Evolutionary conservation across 2,888 invertebrate species (phyloP).

Genomic region (Mesodorylaimus sp.): DNA sequence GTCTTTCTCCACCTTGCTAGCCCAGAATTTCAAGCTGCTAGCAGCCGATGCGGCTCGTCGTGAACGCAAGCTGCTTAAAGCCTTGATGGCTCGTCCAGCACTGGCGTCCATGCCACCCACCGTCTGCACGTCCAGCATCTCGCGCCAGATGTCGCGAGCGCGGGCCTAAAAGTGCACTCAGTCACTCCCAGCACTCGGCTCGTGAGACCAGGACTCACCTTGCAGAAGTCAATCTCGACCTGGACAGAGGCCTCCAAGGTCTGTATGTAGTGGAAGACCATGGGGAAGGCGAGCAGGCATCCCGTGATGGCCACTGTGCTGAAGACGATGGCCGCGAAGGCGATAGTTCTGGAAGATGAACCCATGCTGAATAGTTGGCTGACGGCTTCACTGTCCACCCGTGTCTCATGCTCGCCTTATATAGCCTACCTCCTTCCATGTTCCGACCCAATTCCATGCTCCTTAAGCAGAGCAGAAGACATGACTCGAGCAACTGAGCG

Average conservation of each 20-base stretch:
- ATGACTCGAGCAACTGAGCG: too few species aligned
- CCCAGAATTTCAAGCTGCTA: background rate
- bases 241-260: constrained; percentile 11
- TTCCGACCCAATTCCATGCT: too few species aligned
- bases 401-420: too few species aligned
- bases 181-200: too few species aligned
- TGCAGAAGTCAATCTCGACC: constrained; percentile 8
- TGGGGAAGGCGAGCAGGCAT: constrained; percentile 11
- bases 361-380: too few species aligned
- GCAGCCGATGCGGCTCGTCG: background rate
- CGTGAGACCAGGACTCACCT: too few species aligned
- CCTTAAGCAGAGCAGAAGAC: too few species aligned
- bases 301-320: constrained; percentile 11
- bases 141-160: background rate
- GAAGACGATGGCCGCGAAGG: constrained; percentile 11
- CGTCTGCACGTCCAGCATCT: background rate
- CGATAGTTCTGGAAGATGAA: constrained; percentile 3
- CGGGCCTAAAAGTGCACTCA: background rate
- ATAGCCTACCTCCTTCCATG: too few species aligned
- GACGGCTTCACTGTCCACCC: too few species aligned
- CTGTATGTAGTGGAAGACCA: constrained; percentile 12
- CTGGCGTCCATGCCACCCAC: background rate
- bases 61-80: background rate
- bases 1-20: background rate
- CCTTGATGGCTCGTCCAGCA: background rate